Conservation (phyloP, 2,797 vertebrate species). For the Pipistrellus pygmaeus region DNA sequence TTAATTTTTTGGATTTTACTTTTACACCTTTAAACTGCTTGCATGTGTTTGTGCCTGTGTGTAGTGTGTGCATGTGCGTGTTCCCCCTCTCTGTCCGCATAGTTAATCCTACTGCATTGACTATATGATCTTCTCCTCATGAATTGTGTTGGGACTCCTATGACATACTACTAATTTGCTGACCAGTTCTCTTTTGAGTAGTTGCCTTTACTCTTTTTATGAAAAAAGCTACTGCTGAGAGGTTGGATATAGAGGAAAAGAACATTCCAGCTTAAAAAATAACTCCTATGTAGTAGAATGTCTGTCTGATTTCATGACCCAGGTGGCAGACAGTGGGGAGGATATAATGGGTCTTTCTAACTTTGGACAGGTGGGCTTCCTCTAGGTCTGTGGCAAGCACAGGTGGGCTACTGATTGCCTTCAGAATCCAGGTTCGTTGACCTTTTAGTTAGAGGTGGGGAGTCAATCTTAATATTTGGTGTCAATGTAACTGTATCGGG, state of each 20-base stretch:
- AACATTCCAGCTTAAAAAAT: conserved; percentile 22
- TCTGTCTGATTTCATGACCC: conserved; percentile 66
- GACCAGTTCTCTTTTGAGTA: background rate
- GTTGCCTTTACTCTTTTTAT: background rate
- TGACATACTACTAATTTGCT: background rate
- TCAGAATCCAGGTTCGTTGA: conserved; percentile 61
- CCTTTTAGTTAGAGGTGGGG: conserved; percentile 47
- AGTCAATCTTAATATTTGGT: conserved; percentile 57
- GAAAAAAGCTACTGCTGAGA: background rate
- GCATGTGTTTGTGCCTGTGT: background rate
- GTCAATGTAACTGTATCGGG: background rate
- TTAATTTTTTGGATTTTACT: background rate
- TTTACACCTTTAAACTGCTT: background rate
- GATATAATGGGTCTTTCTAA: conserved; percentile 58
- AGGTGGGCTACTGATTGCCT: conserved; percentile 74
- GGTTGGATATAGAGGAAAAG: conserved; percentile 36
- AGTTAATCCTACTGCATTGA: background rate
- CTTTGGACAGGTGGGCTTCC: conserved; percentile 60
- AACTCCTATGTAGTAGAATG: background rate
- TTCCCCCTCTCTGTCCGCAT: background rate
- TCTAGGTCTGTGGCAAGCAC: conserved; percentile 53
- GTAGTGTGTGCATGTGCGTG: background rate
- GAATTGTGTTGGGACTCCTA: background rate
- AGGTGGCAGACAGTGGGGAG: conserved; percentile 62
- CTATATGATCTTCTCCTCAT: background rate